Conservation (phyloP, 2,797 vertebrate genomes). For the Muscicapa striata region DNA sequence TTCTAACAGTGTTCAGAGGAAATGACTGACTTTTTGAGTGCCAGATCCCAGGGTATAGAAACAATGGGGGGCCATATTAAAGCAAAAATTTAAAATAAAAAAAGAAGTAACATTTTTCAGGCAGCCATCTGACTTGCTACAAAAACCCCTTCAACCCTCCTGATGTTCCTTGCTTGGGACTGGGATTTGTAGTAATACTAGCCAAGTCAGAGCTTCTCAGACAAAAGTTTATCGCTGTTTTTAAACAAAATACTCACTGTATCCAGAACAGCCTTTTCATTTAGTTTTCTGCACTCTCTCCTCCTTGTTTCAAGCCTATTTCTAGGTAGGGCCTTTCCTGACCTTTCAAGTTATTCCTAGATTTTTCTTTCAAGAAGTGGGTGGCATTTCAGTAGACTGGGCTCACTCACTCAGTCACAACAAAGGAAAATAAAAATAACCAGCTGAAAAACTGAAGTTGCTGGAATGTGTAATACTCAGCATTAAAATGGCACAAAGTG, state of each 20-base stretch:
- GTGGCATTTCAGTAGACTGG: neutral
- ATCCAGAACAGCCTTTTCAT: neutral
- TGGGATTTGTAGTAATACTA: neutral
- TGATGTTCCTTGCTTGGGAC: neutral
- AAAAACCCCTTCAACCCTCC: neutral
- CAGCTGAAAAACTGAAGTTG: conserved; percentile 5
- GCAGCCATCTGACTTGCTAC: neutral
- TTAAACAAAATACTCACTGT: neutral
- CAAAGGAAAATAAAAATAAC: conserved; percentile 54
- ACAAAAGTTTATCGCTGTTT: neutral
- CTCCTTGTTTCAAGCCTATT: neutral
- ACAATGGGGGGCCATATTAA: neutral
- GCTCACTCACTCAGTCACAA: neutral
- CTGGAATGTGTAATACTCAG: conserved; percentile 49
- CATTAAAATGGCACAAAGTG: conserved; percentile 27
- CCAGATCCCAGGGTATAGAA: neutral
- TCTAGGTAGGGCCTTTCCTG: neutral
- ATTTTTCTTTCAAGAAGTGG: neutral
- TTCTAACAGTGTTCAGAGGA: conserved; percentile 23
- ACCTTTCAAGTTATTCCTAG: neutral
- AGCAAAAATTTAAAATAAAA: neutral
- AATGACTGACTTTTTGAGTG: neutral
- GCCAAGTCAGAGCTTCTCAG: neutral
- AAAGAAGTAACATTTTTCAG: neutral
- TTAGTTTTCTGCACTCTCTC: neutral